Evolutionary conservation across 2,113 vertebrate genomes (phyloP), one percentile per base, ranked within the genome.

Genomic region (Tragulus kanchil): DNA sequence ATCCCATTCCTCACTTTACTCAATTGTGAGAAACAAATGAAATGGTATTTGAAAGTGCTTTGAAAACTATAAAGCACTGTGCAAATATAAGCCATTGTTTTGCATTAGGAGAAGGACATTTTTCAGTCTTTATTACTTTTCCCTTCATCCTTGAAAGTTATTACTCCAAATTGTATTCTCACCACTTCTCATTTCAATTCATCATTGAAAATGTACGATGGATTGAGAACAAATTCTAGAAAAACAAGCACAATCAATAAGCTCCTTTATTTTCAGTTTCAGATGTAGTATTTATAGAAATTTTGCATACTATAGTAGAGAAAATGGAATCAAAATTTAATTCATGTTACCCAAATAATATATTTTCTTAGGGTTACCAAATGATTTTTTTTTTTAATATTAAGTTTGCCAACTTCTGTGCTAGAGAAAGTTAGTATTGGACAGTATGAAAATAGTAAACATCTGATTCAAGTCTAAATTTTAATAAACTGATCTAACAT

Each of bases 91-190:
- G 21, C 28, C 3, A 36, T 14, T 61, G 9, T 61, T 86, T 87
- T 56, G 17, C 64, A 84, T 89, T 90, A 87, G 36, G 14, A 61
- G 25, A 79, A 96, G 23, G 36, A 64, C 61, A 90, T 58, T 93
- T 96, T 92, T 86, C 42, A 28, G 26, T 59, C 50, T 97, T 85
- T 87, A 58, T 75, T 95, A 50, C 42, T 31, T 58, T 94, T 79
- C 6, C 14, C 36, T 96, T 97, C 36, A 87, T 81, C 48, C 42
- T 48, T 54, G 16, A 17, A 88, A 89, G 50, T 45, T 77, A 65
- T 81, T 88, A 48, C 6, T 90, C 90, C 21, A 93, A 71, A 71
- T 61, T 77, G 6, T 85, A 26, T 75, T 75, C 75, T 84, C 7
- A 50, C 12, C 17, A 54, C 13, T 31, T 77, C 50, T 90, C 31